Evolutionary conservation across 1,140 invertebrate genomes (phyloP), one percentile per base, ranked within the genome.

Genomic region (Harlomillsia oculata): DNA sequence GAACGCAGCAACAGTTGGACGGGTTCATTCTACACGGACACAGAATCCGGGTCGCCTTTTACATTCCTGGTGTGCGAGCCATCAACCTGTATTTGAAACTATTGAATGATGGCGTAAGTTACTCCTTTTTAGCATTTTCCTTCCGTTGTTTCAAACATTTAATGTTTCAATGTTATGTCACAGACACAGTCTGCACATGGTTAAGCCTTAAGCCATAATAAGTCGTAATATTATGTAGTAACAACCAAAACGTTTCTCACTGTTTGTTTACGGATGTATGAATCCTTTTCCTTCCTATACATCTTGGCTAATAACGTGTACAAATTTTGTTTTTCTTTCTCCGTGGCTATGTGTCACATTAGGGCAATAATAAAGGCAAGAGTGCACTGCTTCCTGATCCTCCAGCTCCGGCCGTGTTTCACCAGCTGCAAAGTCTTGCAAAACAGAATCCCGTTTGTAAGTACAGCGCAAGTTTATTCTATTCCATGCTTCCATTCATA

Each of bases 61-160:
- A 77, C 63, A 76, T 79, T 29, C 78, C 78, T 9, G 77, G 77
- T 26, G 75, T 77, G 11, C 67, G 76, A 52, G 78, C 77, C 6
- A 76, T 78, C 45, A 76, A 74, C 60, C 72, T 79, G 30, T 78
- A 77, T 66, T 73, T 77, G 62, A 74, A 75, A 56, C 61, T 76
- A 5, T 65, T 76, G 0, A 75, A 74, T 56, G 74, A 76, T 46
- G 66, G 70, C 49, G 72, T 74, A 66, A 68, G 66, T 59, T 52
- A 13, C 18, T 29, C 14, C n/a, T 21, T 45, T n/a, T n/a, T n/a
- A n/a, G n/a, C n/a, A n/a, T n/a, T n/a, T n/a, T n/a, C n/a, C n/a
- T n/a, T n/a, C n/a, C n/a, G n/a, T n/a, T n/a, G n/a, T n/a, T n/a
- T n/a, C n/a, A n/a, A n/a, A n/a, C n/a, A n/a, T n/a, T n/a, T n/a